phyloP scores from a whole-genome alignment of 1,140 invertebrate species.

The Ceratoteleas bidentatus region DNA sequence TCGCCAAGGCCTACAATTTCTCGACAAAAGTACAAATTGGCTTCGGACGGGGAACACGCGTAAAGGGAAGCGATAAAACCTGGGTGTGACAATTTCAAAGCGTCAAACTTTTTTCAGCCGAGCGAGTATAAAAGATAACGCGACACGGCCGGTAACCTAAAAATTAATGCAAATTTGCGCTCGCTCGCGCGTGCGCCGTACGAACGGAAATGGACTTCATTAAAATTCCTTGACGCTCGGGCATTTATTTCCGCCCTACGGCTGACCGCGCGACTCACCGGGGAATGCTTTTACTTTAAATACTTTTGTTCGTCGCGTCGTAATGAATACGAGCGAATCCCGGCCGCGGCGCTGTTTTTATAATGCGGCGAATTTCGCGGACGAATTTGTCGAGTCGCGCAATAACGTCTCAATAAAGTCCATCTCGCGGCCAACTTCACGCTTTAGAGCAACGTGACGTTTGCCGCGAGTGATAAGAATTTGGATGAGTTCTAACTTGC shows the following conservation, averaged over 20 bases:
- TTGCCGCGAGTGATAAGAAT: too few species aligned
- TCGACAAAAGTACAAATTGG: slow-evolving; percentile 17
- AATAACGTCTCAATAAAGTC: too few species aligned
- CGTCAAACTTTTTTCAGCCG: slow-evolving; percentile 37
- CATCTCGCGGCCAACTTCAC: too few species aligned
- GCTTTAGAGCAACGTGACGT: too few species aligned
- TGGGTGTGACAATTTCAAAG: slow-evolving; percentile 46
- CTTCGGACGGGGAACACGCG: slow-evolving; percentile 6
- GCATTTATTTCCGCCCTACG: slow-evolving; percentile 67
- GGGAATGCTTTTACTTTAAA: slow-evolving; percentile 68
- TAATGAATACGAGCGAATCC: too few species aligned
- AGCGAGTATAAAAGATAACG: slow-evolving; percentile 45
- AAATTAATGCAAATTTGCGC: slow-evolving; percentile 70
- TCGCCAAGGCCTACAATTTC: background rate
- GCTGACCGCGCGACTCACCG: slow-evolving; percentile 61
- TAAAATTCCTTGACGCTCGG: slow-evolving; percentile 68
- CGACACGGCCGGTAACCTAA: slow-evolving; percentile 43
- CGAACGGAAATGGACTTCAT: slow-evolving; percentile 68
- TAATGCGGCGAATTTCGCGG: too few species aligned
- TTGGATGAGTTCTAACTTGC: too few species aligned
- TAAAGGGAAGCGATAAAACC: slow-evolving; percentile 15
- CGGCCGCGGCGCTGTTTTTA: too few species aligned
- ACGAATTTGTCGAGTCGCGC: too few species aligned
- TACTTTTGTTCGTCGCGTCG: slow-evolving; percentile 67
- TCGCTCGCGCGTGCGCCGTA: too few species aligned